A percentile compares a stretch with the other conserved stretches of the same genome.
Evolutionary conservation across 1,140 invertebrate genomes (phyloP).

Genomic region (Bombus waltoni): DNA sequence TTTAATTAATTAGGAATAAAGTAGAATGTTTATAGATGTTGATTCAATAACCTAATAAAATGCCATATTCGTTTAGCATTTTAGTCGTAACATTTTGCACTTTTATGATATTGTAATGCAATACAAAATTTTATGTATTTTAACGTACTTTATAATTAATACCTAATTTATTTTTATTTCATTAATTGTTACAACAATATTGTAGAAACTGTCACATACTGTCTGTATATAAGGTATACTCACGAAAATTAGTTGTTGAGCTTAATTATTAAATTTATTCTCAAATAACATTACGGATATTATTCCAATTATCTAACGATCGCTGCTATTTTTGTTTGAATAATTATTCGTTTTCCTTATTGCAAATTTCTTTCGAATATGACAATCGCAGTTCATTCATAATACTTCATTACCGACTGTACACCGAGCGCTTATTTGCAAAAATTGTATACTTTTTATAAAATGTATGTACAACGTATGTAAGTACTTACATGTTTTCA

Average conservation of each 20-base stretch:
- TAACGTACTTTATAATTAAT: background rate
- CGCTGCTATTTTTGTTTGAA: background rate
- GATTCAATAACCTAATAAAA: background rate
- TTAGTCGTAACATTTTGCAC: background rate
- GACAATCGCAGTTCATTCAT: background rate
- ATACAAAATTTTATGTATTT: background rate
- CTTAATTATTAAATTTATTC: background rate
- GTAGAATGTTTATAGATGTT: background rate
- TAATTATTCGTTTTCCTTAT: background rate
- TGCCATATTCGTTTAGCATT: background rate
- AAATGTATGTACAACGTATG: too few species aligned
- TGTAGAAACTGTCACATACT: constrained; percentile 15
- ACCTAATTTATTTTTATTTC: background rate
- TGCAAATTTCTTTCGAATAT: background rate
- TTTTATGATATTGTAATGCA: too few species aligned
- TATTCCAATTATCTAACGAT: background rate
- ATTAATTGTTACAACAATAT: background rate
- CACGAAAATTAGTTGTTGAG: background rate
- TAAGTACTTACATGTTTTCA: background rate
- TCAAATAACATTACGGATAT: background rate
- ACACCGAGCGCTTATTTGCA: background rate
- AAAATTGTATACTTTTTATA: background rate
- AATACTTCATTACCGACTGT: constrained; percentile 33
- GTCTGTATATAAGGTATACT: background rate
- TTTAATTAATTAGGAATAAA: too few species aligned